These are phyloP conservation scores for Lasioglossum figueresi DNA, from an alignment of 2,888 invertebrate species.

Conservation along the genomic window DNA sequence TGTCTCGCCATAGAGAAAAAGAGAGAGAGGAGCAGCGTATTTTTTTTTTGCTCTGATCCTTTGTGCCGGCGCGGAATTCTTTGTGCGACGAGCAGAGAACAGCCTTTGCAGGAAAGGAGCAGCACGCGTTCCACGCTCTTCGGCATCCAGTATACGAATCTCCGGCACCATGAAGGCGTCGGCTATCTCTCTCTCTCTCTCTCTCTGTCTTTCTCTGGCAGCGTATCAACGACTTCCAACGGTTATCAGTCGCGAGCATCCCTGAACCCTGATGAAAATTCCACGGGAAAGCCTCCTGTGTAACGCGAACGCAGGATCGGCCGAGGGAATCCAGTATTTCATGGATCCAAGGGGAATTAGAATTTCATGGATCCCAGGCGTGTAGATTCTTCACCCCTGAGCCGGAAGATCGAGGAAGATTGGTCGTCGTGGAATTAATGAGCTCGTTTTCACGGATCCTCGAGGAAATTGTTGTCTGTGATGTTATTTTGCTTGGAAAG, in stretches of 20 bases:
- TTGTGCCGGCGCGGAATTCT: constrained; percentile 1
- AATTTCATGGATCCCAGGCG: not conserved
- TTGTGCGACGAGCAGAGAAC: not conserved
- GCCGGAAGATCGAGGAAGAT: not conserved
- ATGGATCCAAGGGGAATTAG: not conserved
- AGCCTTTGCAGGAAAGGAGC: not conserved
- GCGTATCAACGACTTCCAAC: not conserved
- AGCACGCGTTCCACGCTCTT: constrained; percentile 2
- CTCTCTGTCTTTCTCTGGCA: not conserved
- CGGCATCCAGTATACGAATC: constrained; percentile 3
- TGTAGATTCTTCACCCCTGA: not conserved
- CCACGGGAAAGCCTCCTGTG: not conserved
- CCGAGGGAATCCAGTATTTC: not conserved
- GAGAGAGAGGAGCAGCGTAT: not conserved
- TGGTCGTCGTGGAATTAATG: not conserved
- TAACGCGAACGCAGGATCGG: not conserved
- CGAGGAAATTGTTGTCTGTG: not conserved
- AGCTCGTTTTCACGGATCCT: not conserved
- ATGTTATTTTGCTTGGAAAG: not conserved
- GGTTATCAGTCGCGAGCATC: not conserved
- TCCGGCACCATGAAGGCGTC: not conserved
- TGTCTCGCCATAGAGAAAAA: not conserved
- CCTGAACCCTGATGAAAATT: not conserved
- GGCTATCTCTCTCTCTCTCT: not conserved
- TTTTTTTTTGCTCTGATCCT: not conserved